These are phyloP conservation scores for Benitochromis conjunctus DNA, from an alignment of 2,113 vertebrate species.

Conservation along the genomic window DNA sequence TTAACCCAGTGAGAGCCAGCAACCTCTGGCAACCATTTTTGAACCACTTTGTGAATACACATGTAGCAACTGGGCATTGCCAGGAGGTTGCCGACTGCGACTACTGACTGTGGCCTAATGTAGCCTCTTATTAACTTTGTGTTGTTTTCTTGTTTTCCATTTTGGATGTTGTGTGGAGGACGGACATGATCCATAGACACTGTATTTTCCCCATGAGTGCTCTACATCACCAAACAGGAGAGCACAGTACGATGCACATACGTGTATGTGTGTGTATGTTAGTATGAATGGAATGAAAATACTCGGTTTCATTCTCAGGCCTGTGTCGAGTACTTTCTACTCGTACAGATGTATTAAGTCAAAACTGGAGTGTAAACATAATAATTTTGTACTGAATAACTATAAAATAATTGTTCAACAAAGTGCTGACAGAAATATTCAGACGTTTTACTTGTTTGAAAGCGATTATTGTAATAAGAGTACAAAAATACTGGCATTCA, in stretches of 20 bases:
- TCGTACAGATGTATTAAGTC: too few species aligned
- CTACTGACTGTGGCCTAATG: background rate
- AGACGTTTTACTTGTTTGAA: background rate
- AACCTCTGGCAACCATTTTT: background rate
- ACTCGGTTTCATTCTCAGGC: background rate
- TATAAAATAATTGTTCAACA: background rate
- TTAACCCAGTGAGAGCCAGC: background rate
- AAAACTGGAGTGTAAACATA: too few species aligned
- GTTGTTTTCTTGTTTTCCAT: background rate
- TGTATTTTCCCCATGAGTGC: background rate
- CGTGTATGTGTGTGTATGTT: background rate
- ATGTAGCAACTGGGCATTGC: background rate
- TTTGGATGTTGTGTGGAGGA: background rate
- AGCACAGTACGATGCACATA: background rate
- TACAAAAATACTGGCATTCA: background rate
- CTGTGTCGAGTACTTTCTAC: too few species aligned
- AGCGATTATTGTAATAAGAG: background rate
- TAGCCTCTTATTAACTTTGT: background rate
- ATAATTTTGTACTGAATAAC: too few species aligned
- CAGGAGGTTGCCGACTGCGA: background rate
- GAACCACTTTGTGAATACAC: background rate
- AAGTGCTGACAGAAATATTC: background rate
- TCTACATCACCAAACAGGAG: background rate
- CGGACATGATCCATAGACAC: background rate
- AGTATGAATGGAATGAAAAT: background rate